These are phyloP conservation scores for Oostethus manadensis DNA, from an alignment of 2,113 vertebrate species.

Conservation along the genomic window DNA sequence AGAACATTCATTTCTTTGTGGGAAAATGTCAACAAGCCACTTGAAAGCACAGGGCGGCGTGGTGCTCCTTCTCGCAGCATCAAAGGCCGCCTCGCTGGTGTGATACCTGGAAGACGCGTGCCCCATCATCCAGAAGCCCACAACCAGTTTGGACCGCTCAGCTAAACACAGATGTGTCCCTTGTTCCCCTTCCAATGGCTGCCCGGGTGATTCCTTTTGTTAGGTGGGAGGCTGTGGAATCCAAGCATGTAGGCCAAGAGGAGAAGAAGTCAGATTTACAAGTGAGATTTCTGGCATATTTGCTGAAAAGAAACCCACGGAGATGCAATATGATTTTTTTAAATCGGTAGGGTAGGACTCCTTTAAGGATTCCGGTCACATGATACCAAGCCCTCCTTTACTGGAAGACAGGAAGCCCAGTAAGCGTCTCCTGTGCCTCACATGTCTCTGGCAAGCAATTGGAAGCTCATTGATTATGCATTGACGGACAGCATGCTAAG, in stretches of 20 bases:
- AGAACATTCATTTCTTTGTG: conserved; percentile 37
- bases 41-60: conserved; percentile 47
- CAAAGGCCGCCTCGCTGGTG: background rate
- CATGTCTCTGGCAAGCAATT: conserved; percentile 52
- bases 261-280: too few relatives aligned
- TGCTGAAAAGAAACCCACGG: too few relatives aligned
- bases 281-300: too few relatives aligned
- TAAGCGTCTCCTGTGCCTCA: conserved; percentile 53
- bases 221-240: too few relatives aligned
- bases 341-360: too few relatives aligned
- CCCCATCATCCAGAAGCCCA: background rate
- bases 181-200: background rate
- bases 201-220: too few relatives aligned
- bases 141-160: background rate
- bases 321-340: too few relatives aligned
- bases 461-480: conserved; percentile 62
- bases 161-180: background rate
- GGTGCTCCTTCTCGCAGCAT: background rate
- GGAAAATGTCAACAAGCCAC: conserved; percentile 30
- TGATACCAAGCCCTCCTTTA: conserved; percentile 42
- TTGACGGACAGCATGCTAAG: conserved; percentile 39
- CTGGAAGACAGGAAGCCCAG: conserved; percentile 65
- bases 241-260: too few relatives aligned
- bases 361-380: conserved; percentile 44
- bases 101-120: background rate